phyloP scores from a whole-genome alignment of 2,888 invertebrate species.

The Synanthedon myopaeformis region DNA sequence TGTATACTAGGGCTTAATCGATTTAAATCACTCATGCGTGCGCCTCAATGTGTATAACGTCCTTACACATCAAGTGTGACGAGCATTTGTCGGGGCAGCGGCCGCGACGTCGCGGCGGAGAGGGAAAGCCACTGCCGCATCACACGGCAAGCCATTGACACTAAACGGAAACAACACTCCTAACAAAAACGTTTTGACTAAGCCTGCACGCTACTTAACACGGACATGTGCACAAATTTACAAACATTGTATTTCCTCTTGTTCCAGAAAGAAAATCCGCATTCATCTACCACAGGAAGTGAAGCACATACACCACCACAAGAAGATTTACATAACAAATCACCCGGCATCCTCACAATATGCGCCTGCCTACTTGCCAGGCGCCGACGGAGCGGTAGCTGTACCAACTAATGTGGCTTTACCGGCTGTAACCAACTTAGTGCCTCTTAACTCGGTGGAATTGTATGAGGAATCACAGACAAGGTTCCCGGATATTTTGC shows the following conservation, averaged over 20 bases:
- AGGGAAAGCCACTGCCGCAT: constrained; percentile 54
- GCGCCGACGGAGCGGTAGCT: constrained; percentile 50
- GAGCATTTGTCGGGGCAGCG: constrained; percentile 19
- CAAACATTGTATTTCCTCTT: constrained; percentile 34
- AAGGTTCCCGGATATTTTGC: constrained; percentile 24
- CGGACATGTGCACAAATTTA: not conserved
- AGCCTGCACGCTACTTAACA: constrained; percentile 19
- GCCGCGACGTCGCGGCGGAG: constrained; percentile 13
- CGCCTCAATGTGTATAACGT: constrained; percentile 14
- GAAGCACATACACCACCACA: constrained; percentile 67
- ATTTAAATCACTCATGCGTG: too few relatives aligned
- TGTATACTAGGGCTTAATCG: too few relatives aligned
- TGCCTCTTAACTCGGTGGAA: constrained; percentile 46
- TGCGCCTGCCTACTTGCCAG: constrained; percentile 58
- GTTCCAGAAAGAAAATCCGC: constrained; percentile 69
- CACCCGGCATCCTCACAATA: constrained; percentile 59
- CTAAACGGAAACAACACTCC: constrained; percentile 39
- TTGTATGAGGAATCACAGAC: constrained; percentile 39
- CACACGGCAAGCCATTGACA: constrained; percentile 55
- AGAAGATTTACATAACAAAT: constrained; percentile 66
- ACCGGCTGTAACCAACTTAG: constrained; percentile 37
- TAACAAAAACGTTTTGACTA: constrained; percentile 22
- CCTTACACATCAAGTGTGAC: constrained; percentile 28
- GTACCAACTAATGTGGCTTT: constrained; percentile 42
- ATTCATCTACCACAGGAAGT: constrained; percentile 69